Base-by-base conservation (phyloP, 2,888 invertebrate genomes). In the Disparrhopalites patrizii region DNA sequence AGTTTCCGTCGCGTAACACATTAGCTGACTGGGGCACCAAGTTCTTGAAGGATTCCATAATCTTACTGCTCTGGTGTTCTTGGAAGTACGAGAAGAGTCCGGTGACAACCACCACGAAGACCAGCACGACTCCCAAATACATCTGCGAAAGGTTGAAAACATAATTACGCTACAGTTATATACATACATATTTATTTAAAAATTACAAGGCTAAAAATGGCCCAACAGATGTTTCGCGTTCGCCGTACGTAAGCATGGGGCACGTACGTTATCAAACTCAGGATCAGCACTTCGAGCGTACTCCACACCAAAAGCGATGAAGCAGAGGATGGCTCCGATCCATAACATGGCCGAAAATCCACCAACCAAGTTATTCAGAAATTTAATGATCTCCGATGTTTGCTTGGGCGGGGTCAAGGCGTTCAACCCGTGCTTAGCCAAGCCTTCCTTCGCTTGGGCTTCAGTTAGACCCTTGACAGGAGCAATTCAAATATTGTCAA, bases 311-410 rank as follows among this genome's bases (percentile, higher is more conserved):
- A 81, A 87, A 25, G 85, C 86, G 13, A 88, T 76, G 74, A 89
- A 85, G 77, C 90, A 91, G 13, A 91, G 80, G 8, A 83, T 73
- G 18, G 90, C 87, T 60, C 91, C 90, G 60, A 86, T 79, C 91
- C 92, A 93, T 69, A 93, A 82, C 56, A 93, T 79, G 70, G 87
- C 77, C 0, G 91, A 88, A 79, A 93, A 93, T 13, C 92, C 92
- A 79, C 84, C 87, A 78, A 87, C 88, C 43, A 89, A 78, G 76
- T 87, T 86, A 70, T 83, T 83, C 13, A 83, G 80, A 74, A 89
- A 83, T 82, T 85, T 83, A 76, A 86, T 79, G 79, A 85, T 87
- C 82, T 90, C 89, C 3, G 89, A 87, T 15, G 85, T 85, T 73
- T 85, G 84, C 62, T 85, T 83, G 0, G 90, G 86, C 1, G 90